These are phyloP conservation scores for Camponotus vicinus DNA, from an alignment of 1,140 invertebrate genomes.

Conservation along the genomic window DNA sequence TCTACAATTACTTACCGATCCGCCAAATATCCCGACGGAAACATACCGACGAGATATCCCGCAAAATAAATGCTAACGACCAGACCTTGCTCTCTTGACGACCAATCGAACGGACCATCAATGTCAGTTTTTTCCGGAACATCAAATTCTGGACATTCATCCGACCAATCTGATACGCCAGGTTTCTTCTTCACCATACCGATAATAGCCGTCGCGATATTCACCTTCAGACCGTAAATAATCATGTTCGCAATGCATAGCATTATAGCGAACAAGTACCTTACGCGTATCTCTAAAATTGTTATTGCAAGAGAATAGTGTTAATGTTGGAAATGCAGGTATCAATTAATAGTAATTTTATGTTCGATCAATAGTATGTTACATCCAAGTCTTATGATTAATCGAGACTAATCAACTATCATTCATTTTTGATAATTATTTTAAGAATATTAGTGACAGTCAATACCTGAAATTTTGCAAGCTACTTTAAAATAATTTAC, in stretches of 20 bases:
- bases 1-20: constrained; percentile 81
- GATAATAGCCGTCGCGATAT: constrained; percentile 94
- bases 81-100: constrained; percentile 89
- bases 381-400: background rate
- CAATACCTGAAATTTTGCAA: background rate
- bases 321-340: background rate
- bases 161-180: background rate
- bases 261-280: constrained; percentile 83
- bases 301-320: constrained; percentile 16
- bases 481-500: no score
- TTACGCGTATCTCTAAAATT: constrained; percentile 72
- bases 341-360: background rate
- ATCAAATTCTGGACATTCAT: constrained; percentile 77
- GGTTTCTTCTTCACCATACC: constrained; percentile 93
- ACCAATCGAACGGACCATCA: constrained; percentile 92
- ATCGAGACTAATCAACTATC: background rate
- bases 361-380: background rate
- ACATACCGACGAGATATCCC: constrained; percentile 93
- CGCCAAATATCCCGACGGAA: constrained; percentile 87
- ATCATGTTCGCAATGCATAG: constrained; percentile 87
- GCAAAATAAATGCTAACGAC: constrained; percentile 94
- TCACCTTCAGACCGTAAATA: constrained; percentile 95
- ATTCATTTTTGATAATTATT: background rate
- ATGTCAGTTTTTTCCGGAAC: constrained; percentile 71
- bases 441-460: background rate